Evolutionary conservation across 2,797 vertebrate species (phyloP), one percentile per base, ranked within the genome.

Genomic region (Cryptoblepharus egeriae): DNA sequence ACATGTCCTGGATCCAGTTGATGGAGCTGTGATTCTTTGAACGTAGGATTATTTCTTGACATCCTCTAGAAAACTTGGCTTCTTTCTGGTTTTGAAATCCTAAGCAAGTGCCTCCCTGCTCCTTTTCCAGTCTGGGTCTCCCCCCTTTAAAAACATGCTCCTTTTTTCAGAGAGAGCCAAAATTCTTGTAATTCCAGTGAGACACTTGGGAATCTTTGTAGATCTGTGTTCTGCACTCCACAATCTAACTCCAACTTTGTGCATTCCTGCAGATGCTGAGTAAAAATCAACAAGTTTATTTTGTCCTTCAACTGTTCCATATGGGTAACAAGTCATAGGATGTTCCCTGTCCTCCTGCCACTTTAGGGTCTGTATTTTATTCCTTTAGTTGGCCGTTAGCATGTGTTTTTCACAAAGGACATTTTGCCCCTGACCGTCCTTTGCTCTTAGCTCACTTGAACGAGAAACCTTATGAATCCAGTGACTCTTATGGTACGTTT

Each of bases 391-490:
- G 9, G 73, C 49, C 3, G 22, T n/a, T 2, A 10, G 35, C 69
- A 18, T 39, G 81, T 28, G 37, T 15, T 42, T 72, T 88, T 85
- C 57, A 67, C 18, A 85, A 77, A 83, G 52, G 83, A 67, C 60
- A 22, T 2, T 1, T 68, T 81, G 58, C 71, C 32, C 55, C 22
- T n/a, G 0, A 39, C 42, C 35, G 16, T 30, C 55, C 37, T 60
- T n/a, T n/a, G 26, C 8, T 85, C 86, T 84, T 75, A 75, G 55
- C 24, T 75, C 83, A 1, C 4, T 84, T 91, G 11, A 42, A 77
- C n/a, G 58, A 22, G 84, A 52, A 83, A 30, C 20, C 12, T 60
- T 12, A 42, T 32, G 28, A 37, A 76, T 49, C 71, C 52, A 1
- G 28, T 75, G 75, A 55, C 9, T 83, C 39, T 37, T 5, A 45